phyloP scores from a whole-genome alignment of 2,888 invertebrate genomes.

The Oscheius myriophilus region DNA sequence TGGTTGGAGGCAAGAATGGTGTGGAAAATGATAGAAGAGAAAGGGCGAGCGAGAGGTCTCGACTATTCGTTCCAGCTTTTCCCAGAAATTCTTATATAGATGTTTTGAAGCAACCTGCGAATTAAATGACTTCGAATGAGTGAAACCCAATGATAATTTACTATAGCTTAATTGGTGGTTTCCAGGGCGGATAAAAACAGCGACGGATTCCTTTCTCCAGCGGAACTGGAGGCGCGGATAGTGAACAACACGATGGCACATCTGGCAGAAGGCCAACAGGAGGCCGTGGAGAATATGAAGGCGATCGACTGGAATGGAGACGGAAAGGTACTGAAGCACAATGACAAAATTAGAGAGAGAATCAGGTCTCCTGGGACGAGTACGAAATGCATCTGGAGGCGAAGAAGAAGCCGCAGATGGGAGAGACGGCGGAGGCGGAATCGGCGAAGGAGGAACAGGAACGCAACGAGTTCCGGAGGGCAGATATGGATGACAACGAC shows the following conservation, averaged over 20 bases:
- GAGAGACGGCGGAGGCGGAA: slow-evolving; percentile 33
- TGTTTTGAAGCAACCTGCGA: no score
- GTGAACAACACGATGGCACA: slow-evolving; percentile 71
- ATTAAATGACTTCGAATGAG: no score
- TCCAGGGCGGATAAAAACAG: slow-evolving; percentile 71
- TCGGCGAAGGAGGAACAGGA: slow-evolving; percentile 48
- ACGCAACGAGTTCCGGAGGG: slow-evolving; percentile 44
- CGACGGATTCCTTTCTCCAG: slow-evolving; percentile 67
- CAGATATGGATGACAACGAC: slow-evolving; percentile 55
- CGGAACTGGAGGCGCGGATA: slow-evolving; percentile 72
- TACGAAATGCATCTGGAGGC: slow-evolving; percentile 79
- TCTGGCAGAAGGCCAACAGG: slow-evolving; percentile 71
- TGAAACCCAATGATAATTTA: no score
- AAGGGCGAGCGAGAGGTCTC: no score
- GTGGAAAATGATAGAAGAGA: no score
- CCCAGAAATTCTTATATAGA: no score
- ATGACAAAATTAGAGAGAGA: not conserved
- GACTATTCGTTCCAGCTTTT: no score
- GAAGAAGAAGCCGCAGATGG: not conserved
- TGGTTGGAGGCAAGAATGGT: no score
- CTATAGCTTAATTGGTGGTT: no score
- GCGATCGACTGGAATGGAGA: slow-evolving; percentile 49
- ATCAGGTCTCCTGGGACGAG: slow-evolving; percentile 81
- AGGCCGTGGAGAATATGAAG: slow-evolving; percentile 63
- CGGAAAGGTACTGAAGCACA: slow-evolving; percentile 35